A percentile compares a stretch with the other conserved stretches of the same genome.
phyloP scores from a whole-genome alignment of 2,888 invertebrate genomes.

The Pristionchus exspectatus region DNA sequence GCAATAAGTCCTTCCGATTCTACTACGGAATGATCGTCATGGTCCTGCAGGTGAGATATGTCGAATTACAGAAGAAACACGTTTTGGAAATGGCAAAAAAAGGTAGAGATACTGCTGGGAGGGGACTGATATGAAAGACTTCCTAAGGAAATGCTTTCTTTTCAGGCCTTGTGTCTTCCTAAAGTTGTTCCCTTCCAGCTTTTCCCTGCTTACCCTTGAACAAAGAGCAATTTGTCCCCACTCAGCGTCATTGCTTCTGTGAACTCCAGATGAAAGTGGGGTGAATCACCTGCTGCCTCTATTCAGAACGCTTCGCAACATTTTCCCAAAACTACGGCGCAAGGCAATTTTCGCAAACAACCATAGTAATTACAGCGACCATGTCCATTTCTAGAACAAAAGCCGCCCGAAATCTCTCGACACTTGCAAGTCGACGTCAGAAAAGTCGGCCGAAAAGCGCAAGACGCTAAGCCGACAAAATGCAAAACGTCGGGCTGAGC shows the following conservation, averaged over 20 bases:
- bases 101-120: no score
- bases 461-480: neutral
- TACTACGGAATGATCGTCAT: conserved; percentile 91
- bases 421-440: conserved; percentile 44
- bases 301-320: neutral
- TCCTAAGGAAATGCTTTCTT: no score
- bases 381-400: conserved; percentile 20
- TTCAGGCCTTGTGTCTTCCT: no score
- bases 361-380: neutral
- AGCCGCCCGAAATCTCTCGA: neutral
- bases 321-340: neutral
- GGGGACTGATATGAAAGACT: no score
- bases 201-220: no score
- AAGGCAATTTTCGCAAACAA: neutral
- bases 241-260: neutral
- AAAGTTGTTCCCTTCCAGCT: no score
- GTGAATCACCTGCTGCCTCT: neutral
- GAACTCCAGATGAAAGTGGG: conserved; percentile 1
- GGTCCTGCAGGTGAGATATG: conserved; percentile 83
- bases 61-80: no score
- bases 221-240: neutral
- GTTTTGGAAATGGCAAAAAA: no score
- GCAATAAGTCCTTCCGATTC: conserved; percentile 85
- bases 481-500: conserved; percentile 63
- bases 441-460: neutral